A percentile compares a stretch with the other conserved stretches of the same genome.
Conservation (phyloP, 2,797 vertebrate genomes). For the Rhincodon typus region DNA sequence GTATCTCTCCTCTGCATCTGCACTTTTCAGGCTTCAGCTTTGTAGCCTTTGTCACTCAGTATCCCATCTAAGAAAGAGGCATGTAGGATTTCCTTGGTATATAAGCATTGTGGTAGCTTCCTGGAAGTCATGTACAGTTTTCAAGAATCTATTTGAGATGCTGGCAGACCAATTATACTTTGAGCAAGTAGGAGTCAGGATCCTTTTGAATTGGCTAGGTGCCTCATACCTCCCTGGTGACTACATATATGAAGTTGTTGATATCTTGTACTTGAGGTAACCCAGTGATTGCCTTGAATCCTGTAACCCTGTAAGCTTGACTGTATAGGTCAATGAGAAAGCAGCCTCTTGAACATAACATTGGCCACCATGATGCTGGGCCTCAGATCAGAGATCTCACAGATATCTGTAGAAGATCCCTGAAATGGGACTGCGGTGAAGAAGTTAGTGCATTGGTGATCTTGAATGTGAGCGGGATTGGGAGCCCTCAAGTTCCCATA, state of each 20-base stretch:
- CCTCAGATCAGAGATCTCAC: background rate
- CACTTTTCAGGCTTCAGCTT: too few species aligned
- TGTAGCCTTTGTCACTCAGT: too few species aligned
- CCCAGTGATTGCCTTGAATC: background rate
- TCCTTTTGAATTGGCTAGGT: background rate
- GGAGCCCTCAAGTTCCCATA: background rate
- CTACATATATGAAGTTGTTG: background rate
- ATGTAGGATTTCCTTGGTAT: too few species aligned
- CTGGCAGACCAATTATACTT: background rate
- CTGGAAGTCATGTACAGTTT: background rate
- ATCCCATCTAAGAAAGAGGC: too few species aligned
- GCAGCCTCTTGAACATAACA: background rate
- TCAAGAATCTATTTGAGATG: background rate
- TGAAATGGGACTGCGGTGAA: background rate
- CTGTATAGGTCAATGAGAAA: background rate
- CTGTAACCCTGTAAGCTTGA: background rate
- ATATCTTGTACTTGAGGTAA: background rate
- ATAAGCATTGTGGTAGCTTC: too few species aligned
- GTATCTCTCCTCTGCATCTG: too few species aligned
- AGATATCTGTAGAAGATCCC: background rate
- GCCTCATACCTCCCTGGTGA: background rate
- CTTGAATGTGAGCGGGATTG: background rate
- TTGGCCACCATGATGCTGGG: background rate
- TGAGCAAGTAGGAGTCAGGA: background rate
- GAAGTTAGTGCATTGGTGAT: background rate